These are phyloP conservation scores for Mionectes macconnelli DNA, from an alignment of 2,113 vertebrate species.

Conservation along the genomic window DNA sequence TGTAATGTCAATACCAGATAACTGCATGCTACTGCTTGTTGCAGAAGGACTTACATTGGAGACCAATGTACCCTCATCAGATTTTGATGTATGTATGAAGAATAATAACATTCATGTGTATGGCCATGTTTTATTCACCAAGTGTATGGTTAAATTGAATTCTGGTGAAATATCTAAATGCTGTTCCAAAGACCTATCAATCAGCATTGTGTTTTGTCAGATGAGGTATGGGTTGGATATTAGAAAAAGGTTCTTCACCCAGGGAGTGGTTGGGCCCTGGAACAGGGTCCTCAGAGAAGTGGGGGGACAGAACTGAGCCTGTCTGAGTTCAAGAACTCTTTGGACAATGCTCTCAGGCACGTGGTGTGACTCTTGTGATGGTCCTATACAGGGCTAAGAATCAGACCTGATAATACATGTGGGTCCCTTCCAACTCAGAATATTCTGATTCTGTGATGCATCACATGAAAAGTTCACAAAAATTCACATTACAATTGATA, in stretches of 20 bases:
- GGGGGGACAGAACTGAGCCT: rapidly evolving
- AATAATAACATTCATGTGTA: not conserved
- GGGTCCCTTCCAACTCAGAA: not conserved
- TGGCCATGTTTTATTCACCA: not conserved
- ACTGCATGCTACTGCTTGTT: not conserved
- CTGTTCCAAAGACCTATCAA: not conserved
- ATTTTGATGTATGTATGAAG: not conserved
- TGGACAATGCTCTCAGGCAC: not conserved
- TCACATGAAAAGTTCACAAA: not conserved
- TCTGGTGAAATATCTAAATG: not conserved
- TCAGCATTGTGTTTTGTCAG: not conserved
- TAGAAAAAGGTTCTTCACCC: not conserved
- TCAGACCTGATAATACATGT: not conserved
- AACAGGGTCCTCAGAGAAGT: not conserved
- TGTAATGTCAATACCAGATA: not conserved
- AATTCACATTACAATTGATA: not conserved
- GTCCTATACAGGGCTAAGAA: not conserved
- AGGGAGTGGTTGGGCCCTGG: rapidly evolving
- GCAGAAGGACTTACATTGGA: not conserved
- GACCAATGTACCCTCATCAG: not conserved
- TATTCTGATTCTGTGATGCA: not conserved
- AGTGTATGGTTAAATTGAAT: not conserved
- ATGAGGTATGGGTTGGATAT: not conserved
- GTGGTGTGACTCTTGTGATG: not conserved
- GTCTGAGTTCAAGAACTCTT: not conserved